phyloP scores from a whole-genome alignment of 2,113 vertebrate species.

The Colaptes auratus region DNA sequence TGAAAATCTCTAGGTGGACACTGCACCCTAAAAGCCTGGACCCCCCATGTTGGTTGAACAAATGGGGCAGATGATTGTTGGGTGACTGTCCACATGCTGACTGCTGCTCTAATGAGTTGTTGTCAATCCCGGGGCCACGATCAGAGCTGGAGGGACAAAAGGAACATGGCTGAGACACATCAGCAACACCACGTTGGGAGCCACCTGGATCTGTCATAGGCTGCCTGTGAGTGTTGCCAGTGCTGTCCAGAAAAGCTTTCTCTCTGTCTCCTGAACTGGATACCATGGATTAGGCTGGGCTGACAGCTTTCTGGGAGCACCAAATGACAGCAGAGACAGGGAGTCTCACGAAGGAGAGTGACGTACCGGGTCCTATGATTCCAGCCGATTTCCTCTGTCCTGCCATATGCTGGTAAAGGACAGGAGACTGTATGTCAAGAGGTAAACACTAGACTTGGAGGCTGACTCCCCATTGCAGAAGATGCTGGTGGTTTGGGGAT shows the following conservation, averaged over 20 bases:
- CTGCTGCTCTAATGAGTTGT: neutral
- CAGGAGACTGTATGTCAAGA: neutral
- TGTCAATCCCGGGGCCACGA: neutral
- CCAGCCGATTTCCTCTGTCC: neutral
- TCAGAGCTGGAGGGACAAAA: neutral
- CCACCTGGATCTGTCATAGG: neutral
- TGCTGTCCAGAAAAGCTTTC: neutral
- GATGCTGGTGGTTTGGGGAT: neutral
- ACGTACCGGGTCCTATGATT: neutral
- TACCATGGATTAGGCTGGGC: neutral
- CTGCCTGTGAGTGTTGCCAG: neutral
- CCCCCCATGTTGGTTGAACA: neutral
- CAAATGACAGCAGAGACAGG: neutral
- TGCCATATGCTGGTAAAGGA: neutral
- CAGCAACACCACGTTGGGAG: fast-evolving
- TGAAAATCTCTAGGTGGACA: neutral
- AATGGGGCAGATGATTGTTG: neutral
- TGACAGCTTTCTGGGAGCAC: neutral
- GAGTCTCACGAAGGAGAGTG: neutral
- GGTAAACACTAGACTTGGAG: neutral
- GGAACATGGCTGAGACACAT: fast-evolving
- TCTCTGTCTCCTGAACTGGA: neutral
- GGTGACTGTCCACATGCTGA: neutral
- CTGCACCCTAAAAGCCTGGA: neutral
- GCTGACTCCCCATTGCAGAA: neutral